Evolutionary conservation across 2,797 vertebrate species (phyloP), one percentile per base, ranked within the genome.

Genomic region (Tenualosa thibaudeaui): DNA sequence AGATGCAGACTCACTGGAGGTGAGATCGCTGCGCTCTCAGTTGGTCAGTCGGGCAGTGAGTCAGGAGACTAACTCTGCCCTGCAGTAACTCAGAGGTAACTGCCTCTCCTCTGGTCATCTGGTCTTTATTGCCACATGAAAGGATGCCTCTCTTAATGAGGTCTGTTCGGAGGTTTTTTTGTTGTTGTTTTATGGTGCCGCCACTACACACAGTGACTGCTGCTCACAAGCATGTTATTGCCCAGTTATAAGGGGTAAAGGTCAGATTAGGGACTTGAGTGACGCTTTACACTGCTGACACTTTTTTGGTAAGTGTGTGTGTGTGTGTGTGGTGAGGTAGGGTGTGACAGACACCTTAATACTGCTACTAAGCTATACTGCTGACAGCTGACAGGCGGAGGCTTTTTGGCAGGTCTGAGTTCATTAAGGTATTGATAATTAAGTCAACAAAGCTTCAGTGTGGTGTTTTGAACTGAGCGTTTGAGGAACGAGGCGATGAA

Each of bases 111-210:
- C 31, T 75, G 68, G 68, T 75, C 68, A 75, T 75, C 62, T 68
- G 62, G 24, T 31, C 62, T 68, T 68, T 75, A 75, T 31, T 75
- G 68, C 65, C 40, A 85, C 87, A 75, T 85, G 68, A 86, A 84
- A 85, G 81, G 26, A 83, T 24, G 24, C 7, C 4, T 12, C 68
- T 3, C 68, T 75, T 84, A 83, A 85, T 54, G 68, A 81, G 56
- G 43, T 62, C 82, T 82, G 82, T 65, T 85, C 51, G 49, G 51
- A 26, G 62, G 2, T 40, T 75, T 7, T 37, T 68, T 68, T 68
- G 31, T 78, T 81, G 54, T 56, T 56, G 17, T 53, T 53, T 86
- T 83, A 82, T 43, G 50, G 71, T 60, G 26, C 31, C 40, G 43
- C 50, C 49, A 75, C 78, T 82, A 82, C 75, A 26, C 82, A 58